Evolutionary conservation across 2,888 invertebrate species (phyloP), one percentile per base, ranked within the genome.

Genomic region (Acanthosepion esculentum): DNA sequence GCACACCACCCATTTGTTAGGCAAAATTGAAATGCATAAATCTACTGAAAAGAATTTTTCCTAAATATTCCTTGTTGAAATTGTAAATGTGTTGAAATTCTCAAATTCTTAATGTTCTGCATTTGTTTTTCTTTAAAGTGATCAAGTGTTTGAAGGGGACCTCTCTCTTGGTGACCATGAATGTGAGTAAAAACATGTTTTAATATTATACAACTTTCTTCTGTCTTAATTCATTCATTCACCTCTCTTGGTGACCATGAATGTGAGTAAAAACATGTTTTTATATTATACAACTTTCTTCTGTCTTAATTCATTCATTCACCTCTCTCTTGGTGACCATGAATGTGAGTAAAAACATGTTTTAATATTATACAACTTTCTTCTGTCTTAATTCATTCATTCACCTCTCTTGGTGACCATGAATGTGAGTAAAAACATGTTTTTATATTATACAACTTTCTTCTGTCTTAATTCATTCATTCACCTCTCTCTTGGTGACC

Each of bases 131-230:
- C 94, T 53, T 96, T 96, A 91, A 95, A 97, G 97, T 96, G 98
- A 98, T 95, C 96, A 97, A 94, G 98, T 98, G 15, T 97, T 96
- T 96, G 99, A 99, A 97, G 99, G 99, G 1, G 98, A 98, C 96
- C 99, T 99, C 97, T 98, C 98, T 95, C 98, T 99, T 95, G 99
- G 98, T n/a, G 98, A 98, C 95, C 99, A 99, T 97, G 98, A 98
- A 92, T 98, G 97, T 97, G 96, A 96, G 97, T 96, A 92, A 55
- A 91, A 55, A 55, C 8, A 50, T 29, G 20, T 48, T 26, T 48
- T 48, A 33, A 78, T 94, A 26, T 33, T 29, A 23, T 26, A 12
- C 50, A 50, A 50, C 15, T 50, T 50, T 12, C 50, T 50, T 50
- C 15, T 15, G 15, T 50, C 50, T 3, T 41, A 41, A 41, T 41